Conservation (phyloP, 2,797 vertebrate genomes). For the Halcyon leucocephala region DNA sequence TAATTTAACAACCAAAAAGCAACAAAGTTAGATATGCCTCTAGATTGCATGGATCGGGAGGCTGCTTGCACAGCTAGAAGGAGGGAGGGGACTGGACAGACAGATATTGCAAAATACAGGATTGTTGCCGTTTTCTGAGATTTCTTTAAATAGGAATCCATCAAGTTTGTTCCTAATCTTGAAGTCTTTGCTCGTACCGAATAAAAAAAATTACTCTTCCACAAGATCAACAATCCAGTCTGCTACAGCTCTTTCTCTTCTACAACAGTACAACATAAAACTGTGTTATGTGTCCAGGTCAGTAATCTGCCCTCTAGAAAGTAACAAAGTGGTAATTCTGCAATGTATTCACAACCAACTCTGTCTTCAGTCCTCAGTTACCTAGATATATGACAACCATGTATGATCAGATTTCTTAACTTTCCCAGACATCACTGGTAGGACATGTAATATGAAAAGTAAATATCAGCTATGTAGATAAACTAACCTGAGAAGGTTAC, state of each 20-base stretch:
- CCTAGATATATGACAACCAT: background rate
- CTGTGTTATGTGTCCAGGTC: background rate
- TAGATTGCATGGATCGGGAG: background rate
- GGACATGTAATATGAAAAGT: background rate
- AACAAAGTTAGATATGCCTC: background rate
- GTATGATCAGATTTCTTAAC: background rate
- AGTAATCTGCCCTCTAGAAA: background rate
- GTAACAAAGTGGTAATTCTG: background rate
- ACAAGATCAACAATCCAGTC: background rate
- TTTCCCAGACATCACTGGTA: background rate
- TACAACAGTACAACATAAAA: background rate
- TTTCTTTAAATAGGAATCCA: background rate
- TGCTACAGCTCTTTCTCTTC: background rate
- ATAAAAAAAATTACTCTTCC: background rate
- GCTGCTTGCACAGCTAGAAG: background rate
- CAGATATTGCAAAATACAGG: background rate
- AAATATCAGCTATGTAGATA: background rate
- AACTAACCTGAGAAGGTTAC: background rate
- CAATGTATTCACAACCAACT: background rate
- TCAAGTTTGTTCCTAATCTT: background rate
- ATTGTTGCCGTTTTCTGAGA: background rate
- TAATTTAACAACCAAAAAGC: background rate
- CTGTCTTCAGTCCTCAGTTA: background rate
- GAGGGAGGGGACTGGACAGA: background rate
- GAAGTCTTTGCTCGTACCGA: background rate